Conservation (phyloP, 2,888 invertebrate species). For the Drosophila austrosaltans region DNA sequence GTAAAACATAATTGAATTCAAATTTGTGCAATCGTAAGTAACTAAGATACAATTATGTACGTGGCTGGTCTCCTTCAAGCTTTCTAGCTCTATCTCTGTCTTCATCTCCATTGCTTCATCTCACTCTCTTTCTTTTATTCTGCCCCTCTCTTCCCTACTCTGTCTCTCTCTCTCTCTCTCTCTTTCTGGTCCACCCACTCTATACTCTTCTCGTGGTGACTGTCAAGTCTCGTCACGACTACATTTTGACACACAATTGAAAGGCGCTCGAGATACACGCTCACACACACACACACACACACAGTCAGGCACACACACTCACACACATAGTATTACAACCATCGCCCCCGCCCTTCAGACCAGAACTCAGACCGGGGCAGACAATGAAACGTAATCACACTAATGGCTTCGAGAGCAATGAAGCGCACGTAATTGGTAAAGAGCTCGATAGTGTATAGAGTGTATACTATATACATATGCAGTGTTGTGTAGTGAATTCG, state of each 20-base stretch:
- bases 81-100: conserved; percentile 16
- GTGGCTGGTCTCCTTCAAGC: conserved; percentile 60
- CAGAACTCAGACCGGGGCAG: conserved; percentile 58
- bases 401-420: conserved; percentile 78
- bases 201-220: conserved; percentile 40
- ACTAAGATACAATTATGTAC: conserved; percentile 79
- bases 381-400: conserved; percentile 78
- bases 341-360: conserved; percentile 9
- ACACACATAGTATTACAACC: conserved; percentile 1
- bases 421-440: conserved; percentile 79
- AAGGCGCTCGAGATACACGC: conserved; percentile 64
- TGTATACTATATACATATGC: conserved; percentile 19
- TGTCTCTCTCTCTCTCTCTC: conserved; percentile 20
- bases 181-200: conserved; percentile 17
- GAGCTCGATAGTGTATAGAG: conserved; percentile 64
- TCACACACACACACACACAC: conserved; percentile 46
- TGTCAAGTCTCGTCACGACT: conserved; percentile 76
- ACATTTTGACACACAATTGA: conserved; percentile 79
- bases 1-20: conserved; percentile 78
- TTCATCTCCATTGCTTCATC: conserved; percentile 19
- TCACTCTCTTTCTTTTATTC: conserved; percentile 12
- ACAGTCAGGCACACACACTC: conserved; percentile 21
- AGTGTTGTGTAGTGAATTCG: conserved; percentile 49
- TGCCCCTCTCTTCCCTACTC: conserved; percentile 12
- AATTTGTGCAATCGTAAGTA: conserved; percentile 79